Conservation (phyloP, 2,797 vertebrate species). For the Rhinella marina region DNA sequence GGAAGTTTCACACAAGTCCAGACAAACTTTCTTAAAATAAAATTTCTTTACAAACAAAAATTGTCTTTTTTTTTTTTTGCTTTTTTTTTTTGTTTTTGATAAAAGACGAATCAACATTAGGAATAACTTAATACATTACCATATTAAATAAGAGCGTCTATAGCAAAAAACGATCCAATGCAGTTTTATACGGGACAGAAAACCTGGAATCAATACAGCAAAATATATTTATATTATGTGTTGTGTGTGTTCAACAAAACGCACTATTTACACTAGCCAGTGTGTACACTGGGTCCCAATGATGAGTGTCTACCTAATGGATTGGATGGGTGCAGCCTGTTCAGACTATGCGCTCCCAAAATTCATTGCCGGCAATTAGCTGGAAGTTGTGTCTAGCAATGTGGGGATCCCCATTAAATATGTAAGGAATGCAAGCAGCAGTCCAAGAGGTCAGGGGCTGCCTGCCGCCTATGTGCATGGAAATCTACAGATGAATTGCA, state of each 20-base stretch:
- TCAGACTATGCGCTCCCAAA: background rate
- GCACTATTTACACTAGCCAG: constrained; percentile 90
- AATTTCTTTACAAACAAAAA: constrained; percentile 77
- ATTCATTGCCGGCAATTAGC: background rate
- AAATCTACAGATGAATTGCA: constrained; percentile 78
- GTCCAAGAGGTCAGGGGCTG: constrained; percentile 67
- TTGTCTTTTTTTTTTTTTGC: constrained; percentile 79
- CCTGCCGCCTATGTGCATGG: constrained; percentile 66
- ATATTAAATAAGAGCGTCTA: constrained; percentile 85
- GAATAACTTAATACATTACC: constrained; percentile 93
- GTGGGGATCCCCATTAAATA: constrained; percentile 95
- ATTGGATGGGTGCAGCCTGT: background rate
- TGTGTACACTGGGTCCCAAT: background rate
- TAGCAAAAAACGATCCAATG: constrained; percentile 71
- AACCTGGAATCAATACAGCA: constrained; percentile 88
- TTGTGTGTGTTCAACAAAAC: constrained; percentile 83
- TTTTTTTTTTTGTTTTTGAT: constrained; percentile 82
- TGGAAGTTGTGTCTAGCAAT: constrained; percentile 64
- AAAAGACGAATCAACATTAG: constrained; percentile 94
- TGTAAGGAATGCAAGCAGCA: constrained; percentile 87
- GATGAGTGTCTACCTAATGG: background rate
- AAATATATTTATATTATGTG: constrained; percentile 89
- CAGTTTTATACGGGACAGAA: constrained; percentile 84
- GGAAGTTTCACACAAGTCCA: constrained; percentile 38
- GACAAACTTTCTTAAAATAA: constrained; percentile 63